Percentiles rank a stretch among this genome's conserved stretches.
These are phyloP conservation scores for Mastigias papua DNA, from an alignment of 30 jellyfish, hydroid and myxozoan species.

Conservation along the genomic window DNA sequence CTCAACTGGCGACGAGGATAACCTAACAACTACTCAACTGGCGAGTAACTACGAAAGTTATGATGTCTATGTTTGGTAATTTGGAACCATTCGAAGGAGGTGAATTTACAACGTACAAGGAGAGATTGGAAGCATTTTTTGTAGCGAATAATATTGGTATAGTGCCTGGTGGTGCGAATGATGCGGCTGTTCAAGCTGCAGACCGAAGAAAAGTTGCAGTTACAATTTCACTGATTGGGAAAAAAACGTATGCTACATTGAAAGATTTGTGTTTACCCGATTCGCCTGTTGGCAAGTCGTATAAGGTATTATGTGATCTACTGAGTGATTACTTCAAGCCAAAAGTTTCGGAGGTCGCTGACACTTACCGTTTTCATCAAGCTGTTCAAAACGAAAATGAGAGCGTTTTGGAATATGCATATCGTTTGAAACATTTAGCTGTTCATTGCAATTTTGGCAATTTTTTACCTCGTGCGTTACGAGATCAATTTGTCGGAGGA, in stretches of 20 bases:
- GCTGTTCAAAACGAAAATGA: conserved; percentile 59
- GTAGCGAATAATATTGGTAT: conserved; percentile 42
- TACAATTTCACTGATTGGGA: conserved; percentile 44
- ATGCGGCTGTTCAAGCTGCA: conserved; percentile 42
- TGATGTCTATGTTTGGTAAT: conserved; percentile 41
- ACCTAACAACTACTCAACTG: conserved; percentile 13
- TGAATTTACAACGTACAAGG: conserved; percentile 34
- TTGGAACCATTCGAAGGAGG: conserved; percentile 41
- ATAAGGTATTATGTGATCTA: conserved; percentile 27
- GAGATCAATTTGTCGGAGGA: conserved; percentile 31
- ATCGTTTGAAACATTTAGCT: conserved; percentile 37
- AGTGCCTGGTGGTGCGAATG: conserved; percentile 30
- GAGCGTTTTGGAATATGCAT: conserved; percentile 23
- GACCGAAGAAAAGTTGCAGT: conserved; percentile 46
- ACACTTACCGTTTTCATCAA: conserved; percentile 21
- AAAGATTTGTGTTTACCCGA: conserved; percentile 43
- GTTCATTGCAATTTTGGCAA: conserved; percentile 24
- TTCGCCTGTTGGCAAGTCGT: conserved; percentile 43
- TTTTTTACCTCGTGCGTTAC: conserved; percentile 36
- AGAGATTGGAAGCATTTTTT: conserved; percentile 41
- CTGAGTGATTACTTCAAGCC: conserved; percentile 29
- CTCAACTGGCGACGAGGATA: conserved; percentile 30
- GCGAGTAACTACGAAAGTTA: conserved; percentile 17
- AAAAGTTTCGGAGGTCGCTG: neutral
- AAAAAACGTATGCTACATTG: conserved; percentile 25